Evolutionary conservation across 2,888 invertebrate genomes (phyloP).

Genomic region (Capitulum mitella): DNA sequence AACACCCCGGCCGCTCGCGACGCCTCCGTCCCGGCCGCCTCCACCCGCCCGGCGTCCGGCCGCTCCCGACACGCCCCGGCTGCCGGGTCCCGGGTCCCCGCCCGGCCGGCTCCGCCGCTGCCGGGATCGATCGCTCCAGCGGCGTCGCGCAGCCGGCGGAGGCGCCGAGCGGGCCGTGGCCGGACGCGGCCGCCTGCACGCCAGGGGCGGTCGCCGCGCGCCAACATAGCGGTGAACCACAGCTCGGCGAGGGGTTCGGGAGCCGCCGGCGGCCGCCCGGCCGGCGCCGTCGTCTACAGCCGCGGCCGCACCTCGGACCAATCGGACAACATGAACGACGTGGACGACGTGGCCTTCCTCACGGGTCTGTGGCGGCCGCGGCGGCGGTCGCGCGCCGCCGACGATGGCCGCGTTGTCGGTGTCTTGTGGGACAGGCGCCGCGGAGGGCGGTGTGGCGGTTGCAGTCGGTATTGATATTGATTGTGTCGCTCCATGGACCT

Average conservation of each 20-base stretch:
- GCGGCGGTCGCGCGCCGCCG: neutral
- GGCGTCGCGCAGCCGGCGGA: neutral
- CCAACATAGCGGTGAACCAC: neutral
- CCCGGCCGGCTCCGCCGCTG: neutral
- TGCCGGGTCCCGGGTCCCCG: neutral
- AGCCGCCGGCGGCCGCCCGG: neutral
- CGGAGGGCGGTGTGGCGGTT: no score
- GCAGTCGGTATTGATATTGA: no score
- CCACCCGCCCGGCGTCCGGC: no score
- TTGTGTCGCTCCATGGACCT: no score
- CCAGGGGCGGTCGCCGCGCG: neutral
- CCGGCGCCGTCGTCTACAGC: neutral
- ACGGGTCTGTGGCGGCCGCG: constrained; percentile 30
- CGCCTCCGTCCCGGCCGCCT: no score
- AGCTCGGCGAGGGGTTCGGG: neutral
- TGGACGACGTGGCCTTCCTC: constrained; percentile 36
- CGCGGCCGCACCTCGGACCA: constrained; percentile 26
- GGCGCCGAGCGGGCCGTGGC: neutral
- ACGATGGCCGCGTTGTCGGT: no score
- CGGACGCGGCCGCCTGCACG: no score
- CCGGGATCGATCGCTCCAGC: neutral
- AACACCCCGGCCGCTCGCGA: no score
- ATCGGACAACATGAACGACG: constrained; percentile 35
- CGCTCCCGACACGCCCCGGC: no score
- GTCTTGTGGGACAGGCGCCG: no score